Conservation (phyloP, 2,888 invertebrate species). For the Leistus spinibarbis region DNA sequence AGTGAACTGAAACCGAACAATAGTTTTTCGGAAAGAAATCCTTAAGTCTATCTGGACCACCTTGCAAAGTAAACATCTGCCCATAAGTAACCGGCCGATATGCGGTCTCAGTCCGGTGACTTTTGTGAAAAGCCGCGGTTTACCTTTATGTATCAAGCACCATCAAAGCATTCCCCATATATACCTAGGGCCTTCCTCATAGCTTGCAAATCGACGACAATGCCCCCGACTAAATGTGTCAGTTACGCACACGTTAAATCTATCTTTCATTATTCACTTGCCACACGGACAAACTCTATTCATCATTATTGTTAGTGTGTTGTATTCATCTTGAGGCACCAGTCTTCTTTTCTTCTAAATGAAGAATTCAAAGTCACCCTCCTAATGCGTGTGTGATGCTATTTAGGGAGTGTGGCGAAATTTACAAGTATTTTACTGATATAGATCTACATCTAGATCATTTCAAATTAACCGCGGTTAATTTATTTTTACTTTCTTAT, state of each 20-base stretch:
- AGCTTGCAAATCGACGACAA: not conserved
- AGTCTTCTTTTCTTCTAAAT: not conserved
- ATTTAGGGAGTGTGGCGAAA: not conserved
- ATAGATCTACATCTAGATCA: no score
- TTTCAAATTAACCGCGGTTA: no score
- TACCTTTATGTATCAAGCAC: not conserved
- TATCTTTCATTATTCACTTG: not conserved
- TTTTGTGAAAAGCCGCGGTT: not conserved
- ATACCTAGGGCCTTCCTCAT: not conserved
- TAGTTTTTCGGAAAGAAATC: not conserved
- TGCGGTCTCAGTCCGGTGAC: not conserved
- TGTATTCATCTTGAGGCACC: not conserved
- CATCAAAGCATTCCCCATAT: not conserved
- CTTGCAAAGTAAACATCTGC: not conserved
- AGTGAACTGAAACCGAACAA: not conserved
- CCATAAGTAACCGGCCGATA: not conserved
- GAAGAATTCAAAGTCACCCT: not conserved
- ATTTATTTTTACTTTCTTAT: no score
- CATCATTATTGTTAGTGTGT: not conserved
- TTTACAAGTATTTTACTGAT: not conserved
- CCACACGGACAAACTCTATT: not conserved
- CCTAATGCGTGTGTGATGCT: not conserved
- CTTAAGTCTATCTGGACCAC: not conserved
- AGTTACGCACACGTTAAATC: slow-evolving; percentile 6
- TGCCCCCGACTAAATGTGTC: not conserved